Evolutionary conservation across 2,113 vertebrate species (phyloP), one percentile per base, ranked within the genome.

Genomic region (Rhinolophus sinicus): DNA sequence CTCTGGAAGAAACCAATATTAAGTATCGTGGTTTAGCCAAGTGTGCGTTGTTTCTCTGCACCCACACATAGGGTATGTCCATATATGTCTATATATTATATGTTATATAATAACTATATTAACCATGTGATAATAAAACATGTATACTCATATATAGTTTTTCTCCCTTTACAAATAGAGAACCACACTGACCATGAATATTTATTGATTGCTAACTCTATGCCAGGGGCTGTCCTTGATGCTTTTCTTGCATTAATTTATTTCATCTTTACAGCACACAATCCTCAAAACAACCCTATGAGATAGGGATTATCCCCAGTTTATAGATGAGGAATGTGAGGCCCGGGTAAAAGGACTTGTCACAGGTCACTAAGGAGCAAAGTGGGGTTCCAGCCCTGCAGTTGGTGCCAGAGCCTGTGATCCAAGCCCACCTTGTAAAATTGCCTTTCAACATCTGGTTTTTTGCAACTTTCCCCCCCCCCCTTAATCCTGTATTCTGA

Each of bases 371-470:
- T 4, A 30, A 30, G 30, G 0, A 13, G 54, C 56, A 54, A 58
- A 35, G 30, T 44, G 6, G 64, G 64, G 21, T n/a, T 82, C 16
- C 33, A 6, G n/a, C 4, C 40, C 7, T 1, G 28, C 18, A 28
- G 18, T 2, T 16, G 26, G 40, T 56, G 26, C 70, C 50, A 56
- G 94, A 69, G 24, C 38, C 44, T 3, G 0, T 30, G 52, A 15
- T 26, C 3, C 15, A 30, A 67, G 77, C 14, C 14, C 64, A 21
- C 22, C 2, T 21, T 0, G 6, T 16, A 6, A 38, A 38, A 12
- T n/a, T 3, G 3, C 56, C 62, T 67, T 47, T 40, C 19, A 22
- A 0, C 0, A 0, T 26, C 11, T 0, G 2, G 54, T 35, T 60
- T 72, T 30, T 38, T 65, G 30, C 33, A 35, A 11, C 16, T 26